Conservation (phyloP, 2,888 invertebrate species). For the Galerucella pusilla region DNA sequence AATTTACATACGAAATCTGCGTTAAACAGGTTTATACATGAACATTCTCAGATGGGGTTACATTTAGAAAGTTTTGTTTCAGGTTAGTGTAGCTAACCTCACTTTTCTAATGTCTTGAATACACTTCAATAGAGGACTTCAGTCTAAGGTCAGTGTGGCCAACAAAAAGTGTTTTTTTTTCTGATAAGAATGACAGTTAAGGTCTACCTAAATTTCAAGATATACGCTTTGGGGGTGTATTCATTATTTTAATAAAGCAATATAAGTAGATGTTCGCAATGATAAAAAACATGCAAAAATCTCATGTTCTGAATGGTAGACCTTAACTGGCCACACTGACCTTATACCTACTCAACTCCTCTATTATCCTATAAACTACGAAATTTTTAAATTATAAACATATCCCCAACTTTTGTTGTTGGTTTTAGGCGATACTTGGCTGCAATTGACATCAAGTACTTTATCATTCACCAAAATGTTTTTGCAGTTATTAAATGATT, state of each 20-base stretch:
- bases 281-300: no score
- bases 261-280: no score
- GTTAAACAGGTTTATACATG: conserved; percentile 70
- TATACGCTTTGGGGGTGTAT: no score
- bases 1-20: conserved; percentile 79
- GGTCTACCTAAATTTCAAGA: no score
- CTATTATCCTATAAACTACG: not conserved
- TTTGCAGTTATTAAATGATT: conserved; percentile 79
- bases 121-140: no score
- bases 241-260: no score
- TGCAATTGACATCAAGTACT: conserved; percentile 83
- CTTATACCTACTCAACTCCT: conserved; percentile 7
- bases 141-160: not conserved
- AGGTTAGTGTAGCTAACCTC: conserved; percentile 57
- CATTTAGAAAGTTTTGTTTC: conserved; percentile 74
- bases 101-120: no score
- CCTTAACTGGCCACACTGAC: no score
- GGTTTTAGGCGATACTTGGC: conserved; percentile 72
- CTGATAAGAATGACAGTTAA: no score
- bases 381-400: no score
- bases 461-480: conserved; percentile 83
- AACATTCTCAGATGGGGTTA: conserved; percentile 78
- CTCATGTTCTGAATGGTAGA: no score
- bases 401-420: conserved; percentile 11
- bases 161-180: no score